Conservation (phyloP, 2,113 vertebrate genomes). For the Lophura nycthemera region DNA sequence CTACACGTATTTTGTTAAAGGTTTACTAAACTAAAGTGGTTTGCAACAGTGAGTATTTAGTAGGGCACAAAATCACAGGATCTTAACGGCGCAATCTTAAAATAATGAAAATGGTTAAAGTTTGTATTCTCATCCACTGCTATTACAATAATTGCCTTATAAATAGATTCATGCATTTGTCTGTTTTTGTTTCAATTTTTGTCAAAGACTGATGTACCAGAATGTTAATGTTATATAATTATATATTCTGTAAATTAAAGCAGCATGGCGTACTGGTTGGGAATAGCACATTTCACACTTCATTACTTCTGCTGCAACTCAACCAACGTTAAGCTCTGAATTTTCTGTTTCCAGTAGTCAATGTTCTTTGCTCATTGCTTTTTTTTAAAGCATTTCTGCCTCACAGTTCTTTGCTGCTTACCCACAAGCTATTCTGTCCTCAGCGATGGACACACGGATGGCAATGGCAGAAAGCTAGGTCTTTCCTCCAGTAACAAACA, state of each 20-base stretch:
- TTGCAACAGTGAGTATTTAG: constrained; percentile 18
- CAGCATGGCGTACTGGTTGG: constrained; percentile 37
- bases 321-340: constrained; percentile 35
- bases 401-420: neutral
- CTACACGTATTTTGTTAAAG: neutral
- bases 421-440: neutral
- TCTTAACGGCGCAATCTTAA: constrained; percentile 21
- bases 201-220: constrained; percentile 58
- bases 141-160: constrained; percentile 44
- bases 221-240: constrained; percentile 73
- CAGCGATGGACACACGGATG: fast-evolving
- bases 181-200: constrained; percentile 73
- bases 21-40: neutral
- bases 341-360: constrained; percentile 33
- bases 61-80: neutral
- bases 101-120: constrained; percentile 39
- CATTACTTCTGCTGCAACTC: constrained; percentile 61
- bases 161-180: constrained; percentile 53
- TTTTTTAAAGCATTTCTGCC: neutral
- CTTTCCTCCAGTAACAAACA: neutral
- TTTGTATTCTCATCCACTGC: constrained; percentile 19
- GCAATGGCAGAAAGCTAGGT: neutral
- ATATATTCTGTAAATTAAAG: constrained; percentile 74
- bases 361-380: neutral
- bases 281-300: constrained; percentile 72